Conservation (phyloP, 37 sponge, comb jelly and placozoan genomes). For the Chondrosia reniformis region DNA sequence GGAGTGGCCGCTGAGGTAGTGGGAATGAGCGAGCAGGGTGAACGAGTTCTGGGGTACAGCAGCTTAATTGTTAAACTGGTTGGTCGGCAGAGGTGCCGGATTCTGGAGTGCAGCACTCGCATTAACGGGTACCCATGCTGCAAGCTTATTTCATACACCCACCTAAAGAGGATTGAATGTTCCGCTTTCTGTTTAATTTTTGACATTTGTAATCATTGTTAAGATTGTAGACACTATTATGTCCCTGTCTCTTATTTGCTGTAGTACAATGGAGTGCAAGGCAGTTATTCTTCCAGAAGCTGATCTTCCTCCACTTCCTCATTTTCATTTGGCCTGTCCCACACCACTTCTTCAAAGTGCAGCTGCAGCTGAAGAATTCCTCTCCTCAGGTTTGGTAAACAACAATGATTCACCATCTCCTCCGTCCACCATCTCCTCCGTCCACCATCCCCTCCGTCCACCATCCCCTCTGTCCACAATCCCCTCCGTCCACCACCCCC, state of each 20-base stretch:
- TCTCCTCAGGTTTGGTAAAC: background rate
- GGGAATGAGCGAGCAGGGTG: conserved; percentile 41
- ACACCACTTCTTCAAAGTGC: conserved; percentile 1
- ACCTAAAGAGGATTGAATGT: no score
- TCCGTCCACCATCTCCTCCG: no score
- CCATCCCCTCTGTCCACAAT: no score
- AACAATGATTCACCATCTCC: no score
- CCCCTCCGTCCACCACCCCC: no score
- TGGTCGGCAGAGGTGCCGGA: conserved; percentile 54
- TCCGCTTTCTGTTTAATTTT: no score
- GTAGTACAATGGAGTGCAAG: conserved; percentile 40
- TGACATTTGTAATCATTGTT: no score
- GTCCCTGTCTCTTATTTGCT: background rate
- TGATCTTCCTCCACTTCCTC: conserved; percentile 43
- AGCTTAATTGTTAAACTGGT: conserved; percentile 57
- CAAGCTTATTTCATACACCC: no score
- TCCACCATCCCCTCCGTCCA: no score
- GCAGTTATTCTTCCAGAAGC: conserved; percentile 55
- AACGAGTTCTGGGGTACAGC: conserved; percentile 1
- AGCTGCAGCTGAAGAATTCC: conserved; percentile 12
- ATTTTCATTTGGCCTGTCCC: conserved; percentile 46
- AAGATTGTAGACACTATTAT: no score
- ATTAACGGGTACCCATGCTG: conserved; percentile 5
- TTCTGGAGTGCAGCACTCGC: conserved; percentile 38
- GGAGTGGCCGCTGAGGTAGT: conserved; percentile 76